Percentiles rank a stretch among this genome's conserved stretches.
Evolutionary conservation across 2,113 vertebrate species (phyloP).

Genomic region (Bos javanicus): DNA sequence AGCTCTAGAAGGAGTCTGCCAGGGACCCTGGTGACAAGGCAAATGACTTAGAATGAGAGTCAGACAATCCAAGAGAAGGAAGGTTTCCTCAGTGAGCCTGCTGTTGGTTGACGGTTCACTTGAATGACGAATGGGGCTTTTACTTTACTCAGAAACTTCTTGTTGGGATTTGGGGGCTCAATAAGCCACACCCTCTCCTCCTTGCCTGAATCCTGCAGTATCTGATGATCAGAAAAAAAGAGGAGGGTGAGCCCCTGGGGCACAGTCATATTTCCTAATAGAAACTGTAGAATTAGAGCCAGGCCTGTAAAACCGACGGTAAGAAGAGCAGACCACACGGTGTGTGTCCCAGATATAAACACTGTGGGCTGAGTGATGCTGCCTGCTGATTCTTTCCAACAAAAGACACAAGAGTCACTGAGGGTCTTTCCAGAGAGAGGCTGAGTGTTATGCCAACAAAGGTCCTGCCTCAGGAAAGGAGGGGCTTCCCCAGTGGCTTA

Average conservation of each 20-base stretch:
- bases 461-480: not conserved
- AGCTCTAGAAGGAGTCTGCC: not conserved
- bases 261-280: not conserved
- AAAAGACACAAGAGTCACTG: not conserved
- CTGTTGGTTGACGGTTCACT: not conserved
- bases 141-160: not conserved
- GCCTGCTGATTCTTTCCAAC: not conserved
- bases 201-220: not conserved
- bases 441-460: not conserved
- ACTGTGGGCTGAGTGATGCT: not conserved
- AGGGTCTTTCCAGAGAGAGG: not conserved
- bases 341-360: not conserved
- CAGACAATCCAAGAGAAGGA: not conserved
- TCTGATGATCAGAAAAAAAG: not conserved
- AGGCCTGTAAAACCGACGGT: accelerated
- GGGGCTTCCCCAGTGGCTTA: not conserved
- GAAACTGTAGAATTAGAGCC: not conserved
- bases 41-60: not conserved
- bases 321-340: accelerated
- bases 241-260: not conserved
- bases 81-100: not conserved
- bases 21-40: not conserved
- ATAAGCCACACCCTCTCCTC: not conserved
- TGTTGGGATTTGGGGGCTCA: not conserved
- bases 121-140: not conserved